Evolutionary conservation across 1,140 invertebrate species (phyloP), one percentile per base, ranked within the genome.

Genomic region (Drosophila subobscura): DNA sequence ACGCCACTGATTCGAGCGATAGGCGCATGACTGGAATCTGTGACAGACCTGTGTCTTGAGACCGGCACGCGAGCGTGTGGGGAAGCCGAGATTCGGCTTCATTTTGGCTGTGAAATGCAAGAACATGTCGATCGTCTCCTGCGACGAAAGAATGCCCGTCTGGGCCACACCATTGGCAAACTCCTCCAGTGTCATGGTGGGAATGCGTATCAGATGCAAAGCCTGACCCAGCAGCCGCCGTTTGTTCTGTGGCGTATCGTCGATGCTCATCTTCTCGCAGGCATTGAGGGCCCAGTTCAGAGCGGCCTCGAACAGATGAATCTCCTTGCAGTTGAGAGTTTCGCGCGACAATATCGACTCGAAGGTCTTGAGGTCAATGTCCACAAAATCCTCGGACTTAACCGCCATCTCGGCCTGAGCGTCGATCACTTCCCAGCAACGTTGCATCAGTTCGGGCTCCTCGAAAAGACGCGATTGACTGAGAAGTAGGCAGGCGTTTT

Each of bases 371-470:
- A 96, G 95, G 92, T 98, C 97, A 86, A 98, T 97, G 89, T 98
- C 97, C 64, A 96, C 95, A 93, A 98, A 98, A 66, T 97, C 97
- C 90, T 98, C 97, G n/a, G 97, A 97, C 79, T 95, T 95, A 72
- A 98, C 93, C 52, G 97, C 97, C 95, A 98, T 96, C 93, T 98
- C 97, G 88, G 97, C 97, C 96, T 97, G 93, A 56, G 96, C 97
- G 92, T 98, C 97, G 91, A 98, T 97, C 44, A 99, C 97, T 93
- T 98, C 97, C 97, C 97, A 98, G 92, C 97, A 98, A 80, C 97
- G 93, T 91, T 97, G 96, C 97, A 98, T 97, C 54, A 98, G 93
- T 90, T 97, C 97, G 46, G 96, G 96, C 91, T 98, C 97, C 93
- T 98, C 97, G 92, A 98, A 98, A 42, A 98, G 93, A 63, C 96